These are phyloP conservation scores for Indicator maculatus DNA, from an alignment of 2,113 vertebrate genomes.

Conservation along the genomic window DNA sequence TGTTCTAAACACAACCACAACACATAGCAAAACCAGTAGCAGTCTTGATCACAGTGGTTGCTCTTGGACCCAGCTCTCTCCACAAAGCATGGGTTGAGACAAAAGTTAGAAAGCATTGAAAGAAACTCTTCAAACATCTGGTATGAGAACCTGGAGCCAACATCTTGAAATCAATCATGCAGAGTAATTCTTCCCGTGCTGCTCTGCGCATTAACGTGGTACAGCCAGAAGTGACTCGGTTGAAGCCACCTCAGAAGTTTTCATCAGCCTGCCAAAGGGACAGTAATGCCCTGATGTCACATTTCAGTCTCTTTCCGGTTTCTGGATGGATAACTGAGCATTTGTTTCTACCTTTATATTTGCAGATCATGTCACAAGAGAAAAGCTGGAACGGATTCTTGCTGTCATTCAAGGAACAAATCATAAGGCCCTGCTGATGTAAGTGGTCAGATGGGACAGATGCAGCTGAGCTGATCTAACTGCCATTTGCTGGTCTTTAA, in stretches of 20 bases:
- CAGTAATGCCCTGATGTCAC: neutral
- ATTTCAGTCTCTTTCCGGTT: neutral
- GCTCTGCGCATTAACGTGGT: accelerated
- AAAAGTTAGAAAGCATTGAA: neutral
- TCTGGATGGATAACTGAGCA: neutral
- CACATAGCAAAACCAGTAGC: neutral
- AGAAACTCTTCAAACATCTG: neutral
- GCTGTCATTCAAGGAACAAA: constrained; percentile 91
- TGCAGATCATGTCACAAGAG: constrained; percentile 89
- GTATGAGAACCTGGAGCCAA: neutral
- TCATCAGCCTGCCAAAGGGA: neutral
- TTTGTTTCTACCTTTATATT: constrained; percentile 5
- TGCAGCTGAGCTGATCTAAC: neutral
- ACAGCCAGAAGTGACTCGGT: neutral
- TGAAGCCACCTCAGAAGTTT: neutral
- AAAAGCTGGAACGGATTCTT: constrained; percentile 88
- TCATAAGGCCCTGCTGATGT: constrained; percentile 90
- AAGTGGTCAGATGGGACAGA: neutral
- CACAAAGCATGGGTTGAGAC: neutral
- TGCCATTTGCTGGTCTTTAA: neutral
- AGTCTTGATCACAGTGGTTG: neutral
- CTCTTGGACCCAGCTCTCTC: neutral
- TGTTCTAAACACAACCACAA: neutral
- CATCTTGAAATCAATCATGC: neutral
- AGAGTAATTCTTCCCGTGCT: neutral